These are phyloP conservation scores for Telmatochromis sp. DNA, from an alignment of 2,113 vertebrate species.

Conservation along the genomic window DNA sequence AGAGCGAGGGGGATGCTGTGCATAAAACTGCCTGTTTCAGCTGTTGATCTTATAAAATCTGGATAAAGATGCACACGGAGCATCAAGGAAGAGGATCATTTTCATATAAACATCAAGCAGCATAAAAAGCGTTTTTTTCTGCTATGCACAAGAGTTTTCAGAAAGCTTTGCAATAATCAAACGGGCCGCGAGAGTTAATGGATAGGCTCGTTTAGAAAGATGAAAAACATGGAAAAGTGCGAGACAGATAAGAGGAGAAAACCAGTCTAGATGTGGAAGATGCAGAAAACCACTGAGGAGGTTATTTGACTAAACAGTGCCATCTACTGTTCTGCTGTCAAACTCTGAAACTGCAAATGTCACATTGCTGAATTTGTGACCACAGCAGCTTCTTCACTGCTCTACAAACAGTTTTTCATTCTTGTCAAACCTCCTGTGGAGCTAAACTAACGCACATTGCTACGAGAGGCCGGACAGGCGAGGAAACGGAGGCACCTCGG, in stretches of 20 bases:
- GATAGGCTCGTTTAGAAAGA: neutral
- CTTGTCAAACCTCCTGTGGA: neutral
- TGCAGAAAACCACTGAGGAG: neutral
- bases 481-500: neutral
- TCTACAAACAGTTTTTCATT: neutral
- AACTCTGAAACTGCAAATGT: neutral
- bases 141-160: neutral
- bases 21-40: slow-evolving; percentile 44
- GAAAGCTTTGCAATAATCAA: neutral
- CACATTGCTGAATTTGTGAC: neutral
- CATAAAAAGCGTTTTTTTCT: neutral
- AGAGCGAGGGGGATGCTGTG: slow-evolving; percentile 18
- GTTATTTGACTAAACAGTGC: slow-evolving; percentile 56
- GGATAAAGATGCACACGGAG: slow-evolving; percentile 10
- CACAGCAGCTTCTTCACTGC: neutral
- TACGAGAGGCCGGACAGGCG: neutral
- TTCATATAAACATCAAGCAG: slow-evolving; percentile 17
- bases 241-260: neutral
- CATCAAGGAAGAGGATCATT: slow-evolving; percentile 10
- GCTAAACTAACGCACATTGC: neutral
- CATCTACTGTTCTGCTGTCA: slow-evolving; percentile 47
- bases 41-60: slow-evolving; percentile 46
- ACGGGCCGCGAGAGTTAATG: neutral
- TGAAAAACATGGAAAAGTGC: neutral
- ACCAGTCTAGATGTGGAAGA: neutral